Base-by-base conservation (phyloP, 2,797 vertebrate genomes). In the Numenius phaeopus region DNA sequence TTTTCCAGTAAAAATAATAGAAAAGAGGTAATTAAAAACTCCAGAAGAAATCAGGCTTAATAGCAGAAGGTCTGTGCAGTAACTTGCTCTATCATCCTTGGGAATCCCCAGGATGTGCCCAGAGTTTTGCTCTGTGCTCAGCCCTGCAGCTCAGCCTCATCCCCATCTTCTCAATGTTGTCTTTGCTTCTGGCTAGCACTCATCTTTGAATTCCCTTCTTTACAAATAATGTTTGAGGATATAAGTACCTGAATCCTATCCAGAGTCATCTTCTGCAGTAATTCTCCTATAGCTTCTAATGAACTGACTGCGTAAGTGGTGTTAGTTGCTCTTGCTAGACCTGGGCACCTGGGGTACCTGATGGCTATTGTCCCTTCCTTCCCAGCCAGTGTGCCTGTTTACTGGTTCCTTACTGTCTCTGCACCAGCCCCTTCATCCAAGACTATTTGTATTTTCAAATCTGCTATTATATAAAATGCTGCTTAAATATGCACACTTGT, bases 131-230 rank as follows among this genome's bases (percentile, higher is more conserved):
- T 47, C 7, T 76, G 6, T 55, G 29, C 19, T 90, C 30, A 83
- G 49, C 17, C 34, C 55, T 94, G 39, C 65, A 82, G 58, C 34
- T 37, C 34, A 37, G 34, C 34, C 34, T 37, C 62, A 47, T n/a
- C 37, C 6, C 12, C 18, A 10, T 59, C n/a, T 76, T 76, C 62
- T 69, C 58, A 64, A 1, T 0, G 0, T 7, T 75, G 44, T 15
- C 34, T 67, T 71, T 55, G 34, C 47, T 78, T 82, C 49, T 64
- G 27, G 8, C 27, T 20, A 59, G 29, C 2, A 3, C 18, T 57
- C 9, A n/a, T 54, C 23, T 88, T 40, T 42, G 18, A 27, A 42
- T 87, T 78, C 47, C 52, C 5, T 81, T 92, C 49, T 23, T 89
- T 72, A 65, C 4, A 82, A 55, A 9, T 44, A 27, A 10, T 3